phyloP scores from a whole-genome alignment of 1,140 invertebrate species.

The Ceratosolen solmsi region DNA sequence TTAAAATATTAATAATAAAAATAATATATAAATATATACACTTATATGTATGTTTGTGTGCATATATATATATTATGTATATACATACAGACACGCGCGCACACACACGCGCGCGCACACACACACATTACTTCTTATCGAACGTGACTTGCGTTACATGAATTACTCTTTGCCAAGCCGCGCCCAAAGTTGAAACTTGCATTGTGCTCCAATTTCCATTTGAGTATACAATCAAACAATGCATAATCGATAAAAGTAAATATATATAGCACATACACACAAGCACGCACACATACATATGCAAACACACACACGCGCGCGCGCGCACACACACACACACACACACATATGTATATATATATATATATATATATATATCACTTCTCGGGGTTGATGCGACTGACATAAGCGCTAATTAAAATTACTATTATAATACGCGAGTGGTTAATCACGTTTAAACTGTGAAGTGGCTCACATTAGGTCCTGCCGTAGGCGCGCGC shows the following conservation, averaged over 20 bases:
- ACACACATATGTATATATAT: background rate
- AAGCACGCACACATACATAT: background rate
- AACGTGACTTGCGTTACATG: background rate
- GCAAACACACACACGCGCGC: background rate
- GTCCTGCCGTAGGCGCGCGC: background rate
- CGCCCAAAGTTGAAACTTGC: slow-evolving; percentile 19
- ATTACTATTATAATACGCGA: slow-evolving; percentile 34
- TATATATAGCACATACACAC: slow-evolving; percentile 33
- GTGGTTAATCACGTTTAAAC: slow-evolving; percentile 21
- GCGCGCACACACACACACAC: slow-evolving; percentile 8
- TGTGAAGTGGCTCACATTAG: slow-evolving; percentile 13
- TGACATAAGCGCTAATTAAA: slow-evolving; percentile 35
- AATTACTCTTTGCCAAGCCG: slow-evolving; percentile 26
- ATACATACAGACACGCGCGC: background rate
- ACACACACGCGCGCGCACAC: background rate
- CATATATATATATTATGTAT: background rate
- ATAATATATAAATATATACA: background rate
- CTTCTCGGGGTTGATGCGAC: slow-evolving; percentile 49
- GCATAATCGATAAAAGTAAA: slow-evolving; percentile 40
- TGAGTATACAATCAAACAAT: slow-evolving; percentile 41
- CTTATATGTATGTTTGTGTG: too few species aligned
- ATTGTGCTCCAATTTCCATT: slow-evolving; percentile 20
- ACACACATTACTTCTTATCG: background rate
- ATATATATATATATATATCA: slow-evolving; percentile 27
- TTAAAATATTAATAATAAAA: slow-evolving; percentile 12